Base-by-base conservation (phyloP, 1,140 invertebrate species). In the Sitobion miscanthi region DNA sequence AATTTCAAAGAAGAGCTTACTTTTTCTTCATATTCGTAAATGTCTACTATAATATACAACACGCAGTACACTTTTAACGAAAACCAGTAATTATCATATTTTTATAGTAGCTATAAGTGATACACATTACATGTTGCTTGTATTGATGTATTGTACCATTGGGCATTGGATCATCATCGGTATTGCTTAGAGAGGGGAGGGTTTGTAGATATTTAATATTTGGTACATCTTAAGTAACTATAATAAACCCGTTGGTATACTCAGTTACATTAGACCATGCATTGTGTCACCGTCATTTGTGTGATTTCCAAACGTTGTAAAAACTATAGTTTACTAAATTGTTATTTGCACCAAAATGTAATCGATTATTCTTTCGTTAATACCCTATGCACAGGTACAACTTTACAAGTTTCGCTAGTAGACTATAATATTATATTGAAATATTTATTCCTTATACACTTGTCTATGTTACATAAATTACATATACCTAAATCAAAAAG, bases 1-100 rank as follows among this genome's bases (percentile, higher is more conserved):
- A 52, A 90, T 62, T 90, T 62, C 54, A 38, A 47, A 90, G 57
- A 90, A 21, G 54, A 69, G 62, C 23, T 62, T 77, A 35, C 62
- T n/a, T n/a, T 69, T 69, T 25, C 57, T 62, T 90, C 30, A n/a
- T 69, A 69, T 45, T 90, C 17, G 21, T 47, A 77, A 25, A 23
- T 1, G n/a, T 14, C 7, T 57, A 42, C 52, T 42, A 42, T 0
- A 3, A 49, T 89, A 45, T 85, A 89, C 52, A 57, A 54, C 21
- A 54, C 21, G 6, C 52, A 54, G 5, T 23, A 54, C 4, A 17
- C 1, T 52, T 23, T 5, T 14, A 57, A 89, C 23, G 3, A 57
- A 57, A 89, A 30, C 35, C 6, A 38, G 38, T 25, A 35, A 89
- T 35, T 57, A 89, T 57, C 1, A 25, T 89, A 49, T 89, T n/a